phyloP scores from a whole-genome alignment of 2,888 invertebrate species.

The Eupithecia vulgata region DNA sequence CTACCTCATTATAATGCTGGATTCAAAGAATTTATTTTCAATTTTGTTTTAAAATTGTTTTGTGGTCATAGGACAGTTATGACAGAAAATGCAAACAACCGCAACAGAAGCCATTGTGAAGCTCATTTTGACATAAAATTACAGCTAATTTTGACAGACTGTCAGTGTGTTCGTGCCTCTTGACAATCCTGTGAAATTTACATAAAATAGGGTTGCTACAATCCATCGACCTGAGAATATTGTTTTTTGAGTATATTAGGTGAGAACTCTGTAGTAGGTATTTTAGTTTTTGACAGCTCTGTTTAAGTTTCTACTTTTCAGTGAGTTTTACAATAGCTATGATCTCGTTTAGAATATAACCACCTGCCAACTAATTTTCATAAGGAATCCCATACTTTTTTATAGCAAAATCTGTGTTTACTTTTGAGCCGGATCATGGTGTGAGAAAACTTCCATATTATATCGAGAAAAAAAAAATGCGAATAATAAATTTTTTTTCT shows the following conservation, averaged over 20 bases:
- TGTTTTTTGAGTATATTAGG: neutral
- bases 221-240: neutral
- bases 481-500: no score
- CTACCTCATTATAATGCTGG: neutral
- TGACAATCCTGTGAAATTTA: slow-evolving; percentile 25
- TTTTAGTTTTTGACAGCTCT: no score
- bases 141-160: slow-evolving; percentile 26
- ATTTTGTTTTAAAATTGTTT: neutral
- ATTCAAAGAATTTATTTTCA: neutral
- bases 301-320: no score
- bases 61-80: slow-evolving; percentile 2
- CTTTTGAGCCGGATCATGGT: no score
- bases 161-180: slow-evolving; percentile 19
- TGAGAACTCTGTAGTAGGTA: no score
- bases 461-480: no score
- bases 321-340: no score
- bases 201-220: slow-evolving; percentile 20
- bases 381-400: no score
- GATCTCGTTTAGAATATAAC: neutral
- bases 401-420: no score
- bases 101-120: slow-evolving; percentile 20
- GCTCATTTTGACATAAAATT: slow-evolving; percentile 29
- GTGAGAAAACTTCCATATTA: no score
- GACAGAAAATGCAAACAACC: slow-evolving; percentile 16
- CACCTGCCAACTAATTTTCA: no score